Evolutionary conservation across 1,140 invertebrate species (phyloP).

Genomic region (Psix sp.): DNA sequence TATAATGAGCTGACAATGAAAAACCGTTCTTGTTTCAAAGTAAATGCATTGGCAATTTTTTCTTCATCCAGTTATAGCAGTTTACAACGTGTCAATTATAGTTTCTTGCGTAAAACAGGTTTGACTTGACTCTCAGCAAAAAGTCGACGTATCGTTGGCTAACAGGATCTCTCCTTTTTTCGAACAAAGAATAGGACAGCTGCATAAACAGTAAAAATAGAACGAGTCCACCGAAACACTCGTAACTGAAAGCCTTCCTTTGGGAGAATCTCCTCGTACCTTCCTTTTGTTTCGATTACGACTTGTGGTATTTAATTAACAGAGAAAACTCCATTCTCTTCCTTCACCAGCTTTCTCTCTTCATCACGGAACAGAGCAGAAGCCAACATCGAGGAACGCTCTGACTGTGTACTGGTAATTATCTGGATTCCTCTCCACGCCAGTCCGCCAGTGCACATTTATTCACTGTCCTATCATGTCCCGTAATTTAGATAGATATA

Average conservation of each 20-base stretch:
- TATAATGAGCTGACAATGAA: no score
- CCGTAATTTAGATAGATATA: constrained; percentile 32
- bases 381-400: constrained; percentile 9
- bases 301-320: constrained; percentile 58
- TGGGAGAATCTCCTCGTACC: constrained; percentile 24
- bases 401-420: constrained; percentile 44
- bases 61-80: constrained; percentile 1
- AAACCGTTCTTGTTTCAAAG: no score
- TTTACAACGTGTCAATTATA: constrained; percentile 26
- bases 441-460: constrained; percentile 7
- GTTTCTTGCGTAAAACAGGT: no score
- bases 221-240: constrained; percentile 31
- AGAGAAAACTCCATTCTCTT: constrained; percentile 40
- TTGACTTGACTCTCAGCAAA: no score
- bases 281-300: constrained; percentile 53
- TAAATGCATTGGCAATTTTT: not conserved
- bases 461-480: constrained; percentile 15
- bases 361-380: constrained; percentile 32
- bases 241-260: constrained; percentile 34
- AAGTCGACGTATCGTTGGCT: constrained; percentile 30
- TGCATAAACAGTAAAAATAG: constrained; percentile 42
- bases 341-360: constrained; percentile 8
- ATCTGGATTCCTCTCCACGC: constrained; percentile 38
- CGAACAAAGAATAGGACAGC: constrained; percentile 34
- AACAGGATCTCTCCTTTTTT: constrained; percentile 42